Evolutionary conservation across 2,797 vertebrate genomes (phyloP), one percentile per base, ranked within the genome.

Genomic region (Lacerta agilis): DNA sequence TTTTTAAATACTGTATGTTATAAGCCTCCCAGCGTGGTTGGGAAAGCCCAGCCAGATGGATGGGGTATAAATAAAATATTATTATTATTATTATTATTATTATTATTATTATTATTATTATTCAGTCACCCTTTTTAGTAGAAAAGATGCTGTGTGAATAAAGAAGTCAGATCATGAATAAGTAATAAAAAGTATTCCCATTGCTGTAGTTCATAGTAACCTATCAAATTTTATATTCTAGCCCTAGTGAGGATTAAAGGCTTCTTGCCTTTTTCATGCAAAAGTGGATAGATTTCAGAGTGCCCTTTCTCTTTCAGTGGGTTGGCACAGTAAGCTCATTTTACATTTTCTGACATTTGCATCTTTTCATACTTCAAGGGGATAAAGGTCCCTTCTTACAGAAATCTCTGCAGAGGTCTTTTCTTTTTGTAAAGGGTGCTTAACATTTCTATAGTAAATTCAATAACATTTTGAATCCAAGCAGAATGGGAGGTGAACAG

Each of bases 241-340:
- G 45, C 8, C 20, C 82, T 69, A 33, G 55, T 75, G 45, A 49
- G n/a, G 77, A 87, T 87, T 85, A 82, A 89, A 85, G 64, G 36
- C 78, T 82, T 72, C 77, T 49, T 85, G 67, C 49, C 72, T 33
- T 87, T 87, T 86, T 82, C 3, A 67, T 72, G 64, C 9, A 49
- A 81, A 71, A 81, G 49, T 73, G 8, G 33, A 58, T 78, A 71
- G 82, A 87, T 79, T 83, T 87, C 67, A 87, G 55, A 83, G 76
- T 81, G 71, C n/a, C 36, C 9, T 78, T 85, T 83, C 71, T 82
- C 25, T 86, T 86, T 84, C 27, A 8, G 29, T 71, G 55, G 38
- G 25, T 69, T 87, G 82, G 73, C 78, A 72, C 45, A 64, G 36
- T 80, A 80, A 86, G 77, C 66, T 82, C 77, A 87, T 85, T 89